A percentile compares a stretch with the other conserved stretches of the same genome.
These are phyloP conservation scores for Pipra filicauda DNA, from an alignment of 2,113 vertebrate genomes.

Conservation along the genomic window DNA sequence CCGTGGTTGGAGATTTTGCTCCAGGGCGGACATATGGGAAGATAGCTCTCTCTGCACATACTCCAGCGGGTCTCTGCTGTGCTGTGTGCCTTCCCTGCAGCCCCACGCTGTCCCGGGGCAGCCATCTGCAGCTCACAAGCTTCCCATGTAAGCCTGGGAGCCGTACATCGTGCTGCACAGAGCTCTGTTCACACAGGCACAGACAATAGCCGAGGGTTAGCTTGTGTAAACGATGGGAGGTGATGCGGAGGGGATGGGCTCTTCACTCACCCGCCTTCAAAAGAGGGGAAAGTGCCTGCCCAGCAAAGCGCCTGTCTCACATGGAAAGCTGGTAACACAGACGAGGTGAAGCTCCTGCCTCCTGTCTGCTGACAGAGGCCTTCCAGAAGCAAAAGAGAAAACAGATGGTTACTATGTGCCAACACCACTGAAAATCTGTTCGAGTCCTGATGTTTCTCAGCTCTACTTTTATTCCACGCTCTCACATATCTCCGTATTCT, in stretches of 20 bases:
- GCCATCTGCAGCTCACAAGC: neutral
- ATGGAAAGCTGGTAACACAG: neutral
- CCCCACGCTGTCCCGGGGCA: neutral
- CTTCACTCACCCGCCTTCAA: neutral
- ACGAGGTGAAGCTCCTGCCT: neutral
- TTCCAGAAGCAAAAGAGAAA: neutral
- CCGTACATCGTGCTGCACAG: neutral
- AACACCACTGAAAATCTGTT: neutral
- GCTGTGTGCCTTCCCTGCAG: neutral
- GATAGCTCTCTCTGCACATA: rapidly evolving
- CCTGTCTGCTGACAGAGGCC: neutral
- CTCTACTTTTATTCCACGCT: neutral
- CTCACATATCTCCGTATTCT: neutral
- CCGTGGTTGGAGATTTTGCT: rapidly evolving
- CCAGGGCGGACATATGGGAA: neutral
- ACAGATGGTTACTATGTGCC: neutral
- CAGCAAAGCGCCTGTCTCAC: neutral
- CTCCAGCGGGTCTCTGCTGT: neutral
- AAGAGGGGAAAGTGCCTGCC: neutral
- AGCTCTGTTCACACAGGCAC: neutral
- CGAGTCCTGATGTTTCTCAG: neutral
- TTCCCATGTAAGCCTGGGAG: neutral
- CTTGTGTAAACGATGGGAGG: neutral
- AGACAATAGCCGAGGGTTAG: neutral
- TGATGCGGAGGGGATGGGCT: neutral